phyloP scores from a whole-genome alignment of 2,888 invertebrate genomes.

The Platynereis dumerilii region DNA sequence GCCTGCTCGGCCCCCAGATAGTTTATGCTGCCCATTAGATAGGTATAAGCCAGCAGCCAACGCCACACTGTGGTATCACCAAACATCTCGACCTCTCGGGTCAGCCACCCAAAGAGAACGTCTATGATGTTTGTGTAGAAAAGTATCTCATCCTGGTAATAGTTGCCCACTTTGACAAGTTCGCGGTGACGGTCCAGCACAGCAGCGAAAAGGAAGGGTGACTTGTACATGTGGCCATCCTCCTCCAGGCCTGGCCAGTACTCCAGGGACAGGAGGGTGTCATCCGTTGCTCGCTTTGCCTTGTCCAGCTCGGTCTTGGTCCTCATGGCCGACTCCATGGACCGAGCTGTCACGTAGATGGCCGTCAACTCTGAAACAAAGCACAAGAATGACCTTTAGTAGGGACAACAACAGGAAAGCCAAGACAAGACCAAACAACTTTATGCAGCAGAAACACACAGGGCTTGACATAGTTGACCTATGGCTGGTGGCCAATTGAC shows the following conservation, averaged over 20 bases:
- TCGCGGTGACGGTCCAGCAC: constrained; percentile 34
- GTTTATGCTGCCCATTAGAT: constrained; percentile 39
- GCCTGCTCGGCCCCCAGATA: constrained; percentile 40
- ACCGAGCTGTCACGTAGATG: constrained; percentile 35
- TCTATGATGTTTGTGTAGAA: constrained; percentile 40
- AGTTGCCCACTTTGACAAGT: constrained; percentile 27
- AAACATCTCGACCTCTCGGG: constrained; percentile 23
- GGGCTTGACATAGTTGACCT: constrained; percentile 35
- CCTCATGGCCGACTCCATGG: constrained; percentile 25
- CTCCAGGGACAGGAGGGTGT: constrained; percentile 22
- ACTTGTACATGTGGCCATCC: constrained; percentile 31
- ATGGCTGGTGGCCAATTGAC: no score
- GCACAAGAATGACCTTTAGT: constrained; percentile 5
- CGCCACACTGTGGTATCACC: constrained; percentile 24
- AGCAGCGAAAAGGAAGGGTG: constrained; percentile 35
- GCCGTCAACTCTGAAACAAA: constrained; percentile 34
- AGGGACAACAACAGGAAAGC: not conserved
- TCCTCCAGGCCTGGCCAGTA: constrained; percentile 31
- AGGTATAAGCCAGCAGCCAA: constrained; percentile 34
- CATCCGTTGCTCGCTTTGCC: constrained; percentile 29
- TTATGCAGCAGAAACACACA: constrained; percentile 1
- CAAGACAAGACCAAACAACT: not conserved
- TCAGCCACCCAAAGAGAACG: constrained; percentile 34
- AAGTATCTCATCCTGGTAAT: constrained; percentile 38
- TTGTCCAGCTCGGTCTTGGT: constrained; percentile 24